Conservation (phyloP, 2,113 vertebrate genomes). For the Psammodynastes pulverulentus region DNA sequence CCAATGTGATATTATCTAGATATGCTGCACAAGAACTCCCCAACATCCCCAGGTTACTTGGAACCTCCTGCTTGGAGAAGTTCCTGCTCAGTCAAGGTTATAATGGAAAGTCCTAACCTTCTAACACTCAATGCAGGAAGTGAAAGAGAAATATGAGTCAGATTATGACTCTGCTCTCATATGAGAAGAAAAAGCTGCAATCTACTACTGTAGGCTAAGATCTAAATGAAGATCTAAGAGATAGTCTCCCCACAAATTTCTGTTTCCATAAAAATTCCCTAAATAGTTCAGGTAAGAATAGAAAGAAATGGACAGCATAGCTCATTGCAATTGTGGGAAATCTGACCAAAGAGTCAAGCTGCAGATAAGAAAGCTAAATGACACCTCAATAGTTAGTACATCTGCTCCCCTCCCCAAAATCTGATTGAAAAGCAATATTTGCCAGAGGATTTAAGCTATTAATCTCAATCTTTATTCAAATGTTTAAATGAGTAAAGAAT, state of each 20-base stretch:
- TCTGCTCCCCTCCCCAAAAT: neutral
- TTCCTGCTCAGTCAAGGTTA: neutral
- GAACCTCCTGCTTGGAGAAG: neutral
- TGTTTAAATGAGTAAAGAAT: neutral
- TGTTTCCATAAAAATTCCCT: neutral
- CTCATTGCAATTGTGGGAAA: neutral
- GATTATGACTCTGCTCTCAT: neutral
- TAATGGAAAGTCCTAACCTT: neutral
- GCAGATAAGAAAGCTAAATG: neutral
- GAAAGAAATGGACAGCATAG: neutral
- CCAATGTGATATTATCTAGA: neutral
- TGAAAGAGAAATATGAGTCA: neutral
- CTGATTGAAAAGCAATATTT: neutral
- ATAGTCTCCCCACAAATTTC: neutral
- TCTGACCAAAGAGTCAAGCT: neutral
- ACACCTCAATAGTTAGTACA: neutral
- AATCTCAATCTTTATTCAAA: neutral
- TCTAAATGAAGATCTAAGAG: neutral
- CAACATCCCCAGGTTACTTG: neutral
- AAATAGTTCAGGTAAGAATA: neutral
- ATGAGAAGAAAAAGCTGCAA: neutral
- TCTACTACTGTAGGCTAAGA: neutral
- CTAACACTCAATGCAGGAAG: neutral
- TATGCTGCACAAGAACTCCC: neutral
- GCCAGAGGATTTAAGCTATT: neutral